These are phyloP conservation scores for Pseudotriccus pelzelni DNA, from an alignment of 2,797 vertebrate species.

Conservation along the genomic window DNA sequence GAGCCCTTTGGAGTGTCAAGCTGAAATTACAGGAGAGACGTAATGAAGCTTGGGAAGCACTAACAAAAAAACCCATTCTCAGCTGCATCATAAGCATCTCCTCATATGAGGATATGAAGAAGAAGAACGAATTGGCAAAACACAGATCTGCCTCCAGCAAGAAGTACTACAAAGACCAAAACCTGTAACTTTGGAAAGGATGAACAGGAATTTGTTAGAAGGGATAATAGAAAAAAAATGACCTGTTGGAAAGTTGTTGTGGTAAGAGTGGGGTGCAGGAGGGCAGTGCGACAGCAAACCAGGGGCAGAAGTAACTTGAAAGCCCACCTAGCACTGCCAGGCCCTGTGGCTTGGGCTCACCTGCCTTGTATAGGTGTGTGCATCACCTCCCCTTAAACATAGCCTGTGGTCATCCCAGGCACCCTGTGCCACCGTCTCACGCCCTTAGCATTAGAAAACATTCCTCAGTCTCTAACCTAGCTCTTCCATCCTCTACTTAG, in stretches of 20 bases:
- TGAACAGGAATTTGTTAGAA: background rate
- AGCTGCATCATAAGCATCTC: background rate
- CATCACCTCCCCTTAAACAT: background rate
- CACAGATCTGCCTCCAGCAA: background rate
- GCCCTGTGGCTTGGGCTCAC: background rate
- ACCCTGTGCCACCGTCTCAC: background rate
- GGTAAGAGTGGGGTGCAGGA: background rate
- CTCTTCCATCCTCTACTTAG: background rate
- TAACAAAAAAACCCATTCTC: background rate
- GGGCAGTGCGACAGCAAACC: background rate
- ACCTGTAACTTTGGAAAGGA: background rate
- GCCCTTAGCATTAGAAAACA: background rate
- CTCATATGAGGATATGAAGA: background rate
- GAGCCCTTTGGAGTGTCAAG: slow-evolving; percentile 41
- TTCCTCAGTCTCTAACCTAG: background rate
- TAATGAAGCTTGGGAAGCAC: background rate
- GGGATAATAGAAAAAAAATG: background rate
- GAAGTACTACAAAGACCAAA: background rate
- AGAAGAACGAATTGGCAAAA: background rate
- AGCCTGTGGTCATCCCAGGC: background rate
- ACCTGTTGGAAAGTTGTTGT: background rate
- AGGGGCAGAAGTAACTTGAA: background rate
- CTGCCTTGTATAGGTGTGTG: background rate
- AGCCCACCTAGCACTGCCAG: background rate
- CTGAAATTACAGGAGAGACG: background rate